These are phyloP conservation scores for Trichechus manatus DNA, from an alignment of 2,113 vertebrate genomes.

Conservation along the genomic window DNA sequence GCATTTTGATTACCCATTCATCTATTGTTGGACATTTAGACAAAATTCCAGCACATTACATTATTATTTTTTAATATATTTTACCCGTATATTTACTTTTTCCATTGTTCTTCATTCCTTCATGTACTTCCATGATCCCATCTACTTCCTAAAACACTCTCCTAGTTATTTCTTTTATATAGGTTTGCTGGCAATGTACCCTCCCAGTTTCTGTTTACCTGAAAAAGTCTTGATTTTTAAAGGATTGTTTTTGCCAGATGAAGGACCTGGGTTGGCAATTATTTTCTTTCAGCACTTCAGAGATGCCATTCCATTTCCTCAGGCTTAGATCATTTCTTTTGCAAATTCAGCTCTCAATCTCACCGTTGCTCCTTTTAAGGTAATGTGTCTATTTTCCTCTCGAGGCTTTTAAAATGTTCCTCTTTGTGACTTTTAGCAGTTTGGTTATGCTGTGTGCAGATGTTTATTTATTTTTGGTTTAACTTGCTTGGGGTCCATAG, in stretches of 20 bases:
- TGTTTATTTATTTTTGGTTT: background rate
- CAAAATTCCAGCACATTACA: too few relatives aligned
- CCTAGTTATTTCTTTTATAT: too few relatives aligned
- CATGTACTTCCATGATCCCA: too few relatives aligned
- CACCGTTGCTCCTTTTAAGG: background rate
- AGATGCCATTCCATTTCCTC: conserved; percentile 46
- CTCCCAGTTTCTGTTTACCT: background rate
- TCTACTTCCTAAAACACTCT: too few relatives aligned
- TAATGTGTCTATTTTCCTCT: background rate
- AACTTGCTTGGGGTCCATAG: background rate
- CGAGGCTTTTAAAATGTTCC: background rate
- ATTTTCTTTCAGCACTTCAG: conserved; percentile 10
- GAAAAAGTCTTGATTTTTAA: conserved; percentile 26
- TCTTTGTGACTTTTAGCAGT: background rate
- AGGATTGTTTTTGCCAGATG: background rate
- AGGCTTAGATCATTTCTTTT: conserved; percentile 22
- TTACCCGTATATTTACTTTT: too few relatives aligned
- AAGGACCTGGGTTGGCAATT: background rate
- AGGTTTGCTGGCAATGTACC: background rate
- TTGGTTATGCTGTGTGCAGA: background rate
- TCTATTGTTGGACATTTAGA: too few relatives aligned
- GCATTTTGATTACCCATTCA: too few relatives aligned
- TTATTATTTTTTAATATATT: too few relatives aligned
- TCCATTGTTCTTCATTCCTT: too few relatives aligned
- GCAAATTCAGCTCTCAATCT: background rate